phyloP scores from a whole-genome alignment of 2,888 invertebrate species.

The Microplitis manilae region DNA sequence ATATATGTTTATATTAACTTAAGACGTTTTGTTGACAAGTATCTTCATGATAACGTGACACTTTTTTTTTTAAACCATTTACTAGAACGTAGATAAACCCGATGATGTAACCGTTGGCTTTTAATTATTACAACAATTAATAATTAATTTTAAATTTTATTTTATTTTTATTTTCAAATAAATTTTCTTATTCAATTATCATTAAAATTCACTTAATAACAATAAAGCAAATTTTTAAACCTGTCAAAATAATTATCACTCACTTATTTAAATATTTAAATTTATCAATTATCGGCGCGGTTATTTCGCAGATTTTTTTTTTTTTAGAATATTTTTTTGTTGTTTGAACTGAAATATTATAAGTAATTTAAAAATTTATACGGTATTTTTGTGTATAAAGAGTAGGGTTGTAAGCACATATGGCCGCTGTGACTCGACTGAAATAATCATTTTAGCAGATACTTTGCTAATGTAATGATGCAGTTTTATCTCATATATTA shows the following conservation, averaged over 20 bases:
- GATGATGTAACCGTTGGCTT: slow-evolving; percentile 23
- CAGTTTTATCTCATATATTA: slow-evolving; percentile 72
- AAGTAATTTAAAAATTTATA: too few species aligned
- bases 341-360: too few species aligned
- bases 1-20: slow-evolving; percentile 20
- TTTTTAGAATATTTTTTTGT: too few species aligned
- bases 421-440: slow-evolving; percentile 67
- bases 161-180: too few species aligned
- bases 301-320: too few species aligned
- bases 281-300: too few species aligned
- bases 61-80: neutral
- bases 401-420: slow-evolving; percentile 58
- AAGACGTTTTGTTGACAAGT: slow-evolving; percentile 34
- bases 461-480: slow-evolving; percentile 72
- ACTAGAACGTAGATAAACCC: neutral
- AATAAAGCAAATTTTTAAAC: too few species aligned
- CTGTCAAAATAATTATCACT: too few species aligned
- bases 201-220: too few species aligned
- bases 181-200: too few species aligned
- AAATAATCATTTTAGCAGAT: slow-evolving; percentile 73
- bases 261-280: too few species aligned
- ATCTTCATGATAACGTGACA: slow-evolving; percentile 13
- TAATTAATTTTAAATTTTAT: neutral
- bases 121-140: slow-evolving; percentile 33
- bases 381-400: neutral